Evolutionary conservation across 53 echinoderm and acorn worm species (phyloP), one percentile per base, ranked within the genome.

Genomic region (Stichopus horrens): DNA sequence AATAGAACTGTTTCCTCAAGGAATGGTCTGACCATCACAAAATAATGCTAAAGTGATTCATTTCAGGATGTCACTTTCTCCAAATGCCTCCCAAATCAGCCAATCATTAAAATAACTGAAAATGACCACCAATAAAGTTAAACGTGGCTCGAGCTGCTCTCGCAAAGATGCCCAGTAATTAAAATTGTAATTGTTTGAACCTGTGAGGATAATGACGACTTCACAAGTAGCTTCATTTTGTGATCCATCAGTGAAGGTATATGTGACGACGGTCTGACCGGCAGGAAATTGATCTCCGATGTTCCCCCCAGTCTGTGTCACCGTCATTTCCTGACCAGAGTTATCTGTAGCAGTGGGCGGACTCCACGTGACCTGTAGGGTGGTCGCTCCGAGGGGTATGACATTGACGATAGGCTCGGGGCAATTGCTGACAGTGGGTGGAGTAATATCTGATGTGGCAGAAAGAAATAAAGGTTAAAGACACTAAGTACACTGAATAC

Each of bases 331-430:
- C 18, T 74, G 74, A 37, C 94, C 94, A 56, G 94, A 94, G 82
- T 94, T 94, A 55, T 94, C 94, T 5, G 74, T 74, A 18, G 91
- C 92, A 4, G 86, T 75, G 6, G 94, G 94, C 21, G 23, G 21
- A 6, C 23, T 21, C 95, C 95, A 95, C 57, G 79, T 81, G 76
- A 91, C 23, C 56, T 18, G 20, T 21, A 56, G 7, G 20, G 8
- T 57, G 80, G 56, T 80, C 14, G 14, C 18, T 52, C 80, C 80
- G 18, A 80, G 8, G 4, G 80, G 80, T 80, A 56, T 56, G 19
- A 20, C 18, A n/a, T 58, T 22, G 8, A 80, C 9, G 58, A 80
- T 56, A 21, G 80, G 57, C 7, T 56, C 53, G 8, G 80, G 80
- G 18, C 80, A 80, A 18, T 56, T 53, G 16, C 6, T 63, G 77